A percentile compares a stretch with the other conserved stretches of the same genome.
These are phyloP conservation scores for Hymenochirus boettgeri DNA, from an alignment of 2,113 vertebrate genomes.

Conservation along the genomic window DNA sequence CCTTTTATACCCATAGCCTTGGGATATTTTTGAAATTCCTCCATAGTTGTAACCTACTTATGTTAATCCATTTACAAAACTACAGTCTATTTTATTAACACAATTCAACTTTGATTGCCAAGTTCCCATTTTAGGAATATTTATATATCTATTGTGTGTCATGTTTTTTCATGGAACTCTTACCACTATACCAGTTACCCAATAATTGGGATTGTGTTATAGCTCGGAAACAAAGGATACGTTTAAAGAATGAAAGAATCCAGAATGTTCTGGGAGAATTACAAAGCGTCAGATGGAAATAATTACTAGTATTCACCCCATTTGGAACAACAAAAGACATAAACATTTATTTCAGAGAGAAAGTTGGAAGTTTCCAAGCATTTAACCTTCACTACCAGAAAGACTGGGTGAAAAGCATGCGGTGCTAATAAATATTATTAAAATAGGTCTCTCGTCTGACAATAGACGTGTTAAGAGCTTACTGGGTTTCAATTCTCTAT, in stretches of 20 bases:
- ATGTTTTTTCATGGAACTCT: too few species aligned
- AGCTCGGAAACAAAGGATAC: background rate
- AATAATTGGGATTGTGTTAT: too few species aligned
- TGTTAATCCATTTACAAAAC: too few species aligned
- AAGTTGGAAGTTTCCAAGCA: background rate
- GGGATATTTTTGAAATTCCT: too few species aligned
- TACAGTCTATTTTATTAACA: too few species aligned
- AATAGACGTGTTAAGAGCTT: background rate
- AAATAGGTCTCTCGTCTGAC: background rate
- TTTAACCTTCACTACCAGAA: background rate
- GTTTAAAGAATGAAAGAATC: slow-evolving; percentile 2
- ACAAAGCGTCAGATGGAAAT: slow-evolving; percentile 9
- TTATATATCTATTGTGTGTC: too few species aligned
- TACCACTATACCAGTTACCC: too few species aligned
- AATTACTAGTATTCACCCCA: slow-evolving; percentile 14
- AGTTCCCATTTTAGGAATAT: too few species aligned
- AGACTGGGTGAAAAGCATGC: background rate
- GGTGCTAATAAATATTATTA: slow-evolving; percentile 3
- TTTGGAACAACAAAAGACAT: slow-evolving; percentile 4
- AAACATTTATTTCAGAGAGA: slow-evolving; percentile 9
- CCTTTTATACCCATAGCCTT: too few species aligned
- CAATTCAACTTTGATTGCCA: too few species aligned
- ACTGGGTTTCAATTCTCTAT: slow-evolving; percentile 13
- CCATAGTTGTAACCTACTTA: too few species aligned
- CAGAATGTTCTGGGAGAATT: slow-evolving; percentile 9